Evolutionary conservation across 2,113 vertebrate genomes (phyloP).

Genomic region (Podocnemis expansa): DNA sequence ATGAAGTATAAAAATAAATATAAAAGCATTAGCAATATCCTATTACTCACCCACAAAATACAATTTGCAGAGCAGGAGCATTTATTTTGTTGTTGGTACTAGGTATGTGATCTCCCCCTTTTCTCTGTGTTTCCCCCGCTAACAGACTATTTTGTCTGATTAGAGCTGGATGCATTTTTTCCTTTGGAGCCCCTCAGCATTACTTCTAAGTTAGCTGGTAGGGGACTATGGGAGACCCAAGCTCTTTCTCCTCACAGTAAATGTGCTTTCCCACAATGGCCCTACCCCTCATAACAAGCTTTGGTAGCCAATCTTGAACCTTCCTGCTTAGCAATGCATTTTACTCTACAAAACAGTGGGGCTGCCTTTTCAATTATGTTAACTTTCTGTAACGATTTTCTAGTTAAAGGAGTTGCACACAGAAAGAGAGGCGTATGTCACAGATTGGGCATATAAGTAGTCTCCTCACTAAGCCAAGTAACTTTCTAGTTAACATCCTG

Average conservation of each 20-base stretch:
- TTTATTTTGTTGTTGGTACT: neutral
- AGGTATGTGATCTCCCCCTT: neutral
- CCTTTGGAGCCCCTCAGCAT: neutral
- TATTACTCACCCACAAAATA: neutral
- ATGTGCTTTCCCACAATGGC: accelerated
- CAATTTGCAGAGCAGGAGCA: neutral
- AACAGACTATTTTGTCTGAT: neutral
- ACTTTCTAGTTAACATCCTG: neutral
- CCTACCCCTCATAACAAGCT: neutral
- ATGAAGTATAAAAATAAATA: neutral
- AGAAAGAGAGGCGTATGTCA: neutral
- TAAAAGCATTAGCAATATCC: neutral
- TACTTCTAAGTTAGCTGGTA: neutral
- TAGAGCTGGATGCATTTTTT: neutral
- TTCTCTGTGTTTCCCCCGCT: neutral
- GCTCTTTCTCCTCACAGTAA: neutral
- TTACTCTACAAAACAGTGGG: neutral
- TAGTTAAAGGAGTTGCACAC: neutral
- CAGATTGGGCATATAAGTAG: neutral
- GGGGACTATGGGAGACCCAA: neutral
- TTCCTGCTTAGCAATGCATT: neutral
- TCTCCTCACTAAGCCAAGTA: neutral
- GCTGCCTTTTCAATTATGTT: neutral
- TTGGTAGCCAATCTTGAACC: neutral
- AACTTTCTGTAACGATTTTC: no score